A percentile compares a stretch with the other conserved stretches of the same genome.
phyloP scores from a whole-genome alignment of 2,113 vertebrate genomes.

The Paracanthobrama guichenoti region DNA sequence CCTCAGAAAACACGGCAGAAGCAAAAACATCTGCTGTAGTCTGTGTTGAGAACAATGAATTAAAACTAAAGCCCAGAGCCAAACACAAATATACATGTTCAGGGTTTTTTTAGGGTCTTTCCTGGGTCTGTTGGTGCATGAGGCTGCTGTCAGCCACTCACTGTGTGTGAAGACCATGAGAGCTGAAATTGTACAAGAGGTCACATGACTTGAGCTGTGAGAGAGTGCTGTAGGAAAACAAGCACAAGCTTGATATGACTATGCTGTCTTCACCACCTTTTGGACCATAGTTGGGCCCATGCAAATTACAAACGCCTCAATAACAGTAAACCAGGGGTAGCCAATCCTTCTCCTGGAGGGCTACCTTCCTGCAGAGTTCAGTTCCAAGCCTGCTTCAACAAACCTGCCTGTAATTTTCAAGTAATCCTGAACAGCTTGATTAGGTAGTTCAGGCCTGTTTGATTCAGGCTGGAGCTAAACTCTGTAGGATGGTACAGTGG shows the following conservation, averaged over 20 bases:
- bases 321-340: background rate
- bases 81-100: constrained; percentile 29
- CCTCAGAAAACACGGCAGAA: constrained; percentile 37
- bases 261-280: background rate
- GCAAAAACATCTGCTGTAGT: constrained; percentile 43
- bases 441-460: background rate
- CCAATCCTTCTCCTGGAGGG: background rate
- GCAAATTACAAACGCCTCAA: background rate
- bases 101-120: constrained; percentile 28
- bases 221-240: background rate
- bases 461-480: background rate
- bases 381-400: background rate
- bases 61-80: constrained; percentile 39
- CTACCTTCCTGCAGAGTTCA: background rate
- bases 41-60: constrained; percentile 44
- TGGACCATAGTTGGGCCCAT: background rate
- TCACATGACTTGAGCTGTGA: constrained; percentile 1
- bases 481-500: background rate
- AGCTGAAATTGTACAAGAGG: background rate
- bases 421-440: background rate
- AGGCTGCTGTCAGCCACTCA: constrained; percentile 46
- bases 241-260: background rate
- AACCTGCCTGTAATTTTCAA: background rate
- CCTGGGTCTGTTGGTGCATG: constrained; percentile 35
- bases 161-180: constrained; percentile 33